phyloP scores from a whole-genome alignment of 2,797 vertebrate genomes.

The Gallinago nigripennis region DNA sequence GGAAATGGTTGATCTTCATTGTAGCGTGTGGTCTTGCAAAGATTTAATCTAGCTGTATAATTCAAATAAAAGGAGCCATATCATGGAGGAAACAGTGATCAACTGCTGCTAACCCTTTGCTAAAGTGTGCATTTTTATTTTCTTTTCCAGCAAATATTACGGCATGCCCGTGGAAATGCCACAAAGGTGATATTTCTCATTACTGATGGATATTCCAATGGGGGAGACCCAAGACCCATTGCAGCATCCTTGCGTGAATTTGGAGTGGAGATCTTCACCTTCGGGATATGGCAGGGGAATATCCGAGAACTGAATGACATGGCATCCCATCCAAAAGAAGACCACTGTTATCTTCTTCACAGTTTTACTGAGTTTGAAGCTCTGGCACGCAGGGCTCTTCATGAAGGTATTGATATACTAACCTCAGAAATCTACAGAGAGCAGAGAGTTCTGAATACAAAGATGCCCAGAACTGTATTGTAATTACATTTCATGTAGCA shows the following conservation, averaged over 20 bases:
- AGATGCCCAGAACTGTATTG: neutral
- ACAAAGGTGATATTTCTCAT: slow-evolving; percentile 96
- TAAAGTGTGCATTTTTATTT: slow-evolving; percentile 1
- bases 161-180: slow-evolving; percentile 88
- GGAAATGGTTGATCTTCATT: neutral
- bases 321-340: slow-evolving; percentile 94
- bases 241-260: slow-evolving; percentile 88
- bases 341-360: slow-evolving; percentile 96
- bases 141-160: slow-evolving; percentile 90
- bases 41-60: neutral
- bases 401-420: slow-evolving; percentile 85
- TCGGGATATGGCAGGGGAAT: slow-evolving; percentile 98
- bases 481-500: neutral
- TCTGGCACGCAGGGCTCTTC: slow-evolving; percentile 91
- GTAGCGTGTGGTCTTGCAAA: slow-evolving; percentile 18
- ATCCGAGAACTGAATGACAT: slow-evolving; percentile 95
- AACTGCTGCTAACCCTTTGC: neutral
- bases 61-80: neutral
- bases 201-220: slow-evolving; percentile 97
- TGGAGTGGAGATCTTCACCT: slow-evolving; percentile 96
- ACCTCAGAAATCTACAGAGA: neutral
- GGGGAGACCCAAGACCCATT: slow-evolving; percentile 92
- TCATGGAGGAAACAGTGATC: neutral
- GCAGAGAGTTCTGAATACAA: neutral
- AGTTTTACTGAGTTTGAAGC: slow-evolving; percentile 97